Conservation (phyloP, 2,888 invertebrate species). For the Calliphora vomitoria region DNA sequence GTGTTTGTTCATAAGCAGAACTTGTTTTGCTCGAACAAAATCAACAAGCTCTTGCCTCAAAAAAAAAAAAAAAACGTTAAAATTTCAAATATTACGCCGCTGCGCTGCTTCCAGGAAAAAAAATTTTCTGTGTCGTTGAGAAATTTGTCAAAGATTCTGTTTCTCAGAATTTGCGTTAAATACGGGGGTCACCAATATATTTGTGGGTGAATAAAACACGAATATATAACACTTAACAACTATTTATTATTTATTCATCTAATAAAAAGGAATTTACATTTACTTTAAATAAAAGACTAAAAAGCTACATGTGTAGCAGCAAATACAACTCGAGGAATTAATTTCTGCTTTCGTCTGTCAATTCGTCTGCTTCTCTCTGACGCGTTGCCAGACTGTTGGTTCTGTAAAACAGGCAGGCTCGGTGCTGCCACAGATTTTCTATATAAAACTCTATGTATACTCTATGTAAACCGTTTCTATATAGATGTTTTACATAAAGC, state of each 20-base stretch:
- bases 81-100: not conserved
- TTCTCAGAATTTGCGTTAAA: constrained; percentile 1
- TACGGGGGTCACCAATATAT: constrained; percentile 5
- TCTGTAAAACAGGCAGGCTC: not conserved
- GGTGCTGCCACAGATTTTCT: constrained; percentile 34
- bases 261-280: constrained; percentile 4
- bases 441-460: too few species aligned
- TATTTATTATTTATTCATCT: constrained; percentile 6
- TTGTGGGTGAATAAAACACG: not conserved
- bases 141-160: not conserved
- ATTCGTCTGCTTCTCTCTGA: not conserved
- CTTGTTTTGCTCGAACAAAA: not conserved
- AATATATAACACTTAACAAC: not conserved
- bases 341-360: not conserved
- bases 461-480: too few species aligned
- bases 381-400: constrained; percentile 5
- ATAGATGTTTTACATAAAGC: too few species aligned
- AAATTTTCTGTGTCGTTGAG: not conserved
- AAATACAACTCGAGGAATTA: not conserved
- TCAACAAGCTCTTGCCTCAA: too few species aligned
- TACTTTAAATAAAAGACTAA: not conserved
- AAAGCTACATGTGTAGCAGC: constrained; percentile 16
- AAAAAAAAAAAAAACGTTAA: too few species aligned
- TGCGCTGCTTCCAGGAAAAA: constrained; percentile 22
- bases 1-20: constrained; percentile 14